Conservation (phyloP, 2,113 vertebrate genomes). For the Lycaon pictus region DNA sequence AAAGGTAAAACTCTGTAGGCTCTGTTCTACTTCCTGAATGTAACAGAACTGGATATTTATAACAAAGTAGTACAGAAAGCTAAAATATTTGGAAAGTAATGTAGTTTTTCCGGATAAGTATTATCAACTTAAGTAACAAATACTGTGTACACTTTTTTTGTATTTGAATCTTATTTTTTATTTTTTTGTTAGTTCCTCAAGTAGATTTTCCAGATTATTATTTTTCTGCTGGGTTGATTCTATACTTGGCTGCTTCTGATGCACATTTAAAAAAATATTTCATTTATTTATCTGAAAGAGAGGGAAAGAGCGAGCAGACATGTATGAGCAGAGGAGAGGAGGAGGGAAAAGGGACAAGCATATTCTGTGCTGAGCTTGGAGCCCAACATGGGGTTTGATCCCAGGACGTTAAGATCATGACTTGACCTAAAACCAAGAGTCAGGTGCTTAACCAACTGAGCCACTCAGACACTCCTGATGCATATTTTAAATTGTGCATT, state of each 20-base stretch:
- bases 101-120: not conserved
- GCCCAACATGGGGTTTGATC: no score
- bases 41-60: not conserved
- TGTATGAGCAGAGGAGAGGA: not conserved
- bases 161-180: not conserved
- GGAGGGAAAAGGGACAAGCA: not conserved
- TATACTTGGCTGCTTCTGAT: not conserved
- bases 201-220: not conserved
- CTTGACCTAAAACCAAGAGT: not conserved
- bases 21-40: not conserved
- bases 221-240: not conserved
- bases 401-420: not conserved
- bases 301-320: not conserved
- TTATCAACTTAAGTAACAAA: not conserved
- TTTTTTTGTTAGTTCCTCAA: not conserved
- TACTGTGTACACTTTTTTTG: not conserved
- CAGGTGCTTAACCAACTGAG: not conserved
- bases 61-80: not conserved
- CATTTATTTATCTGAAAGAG: not conserved
- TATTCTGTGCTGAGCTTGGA: not conserved
- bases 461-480: not conserved
- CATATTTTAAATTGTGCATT: not conserved
- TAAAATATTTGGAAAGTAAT: not conserved
- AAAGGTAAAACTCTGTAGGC: not conserved
- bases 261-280: not conserved